Evolutionary conservation across 1,140 invertebrate species (phyloP).

Genomic region (Sarcophaga bullata): DNA sequence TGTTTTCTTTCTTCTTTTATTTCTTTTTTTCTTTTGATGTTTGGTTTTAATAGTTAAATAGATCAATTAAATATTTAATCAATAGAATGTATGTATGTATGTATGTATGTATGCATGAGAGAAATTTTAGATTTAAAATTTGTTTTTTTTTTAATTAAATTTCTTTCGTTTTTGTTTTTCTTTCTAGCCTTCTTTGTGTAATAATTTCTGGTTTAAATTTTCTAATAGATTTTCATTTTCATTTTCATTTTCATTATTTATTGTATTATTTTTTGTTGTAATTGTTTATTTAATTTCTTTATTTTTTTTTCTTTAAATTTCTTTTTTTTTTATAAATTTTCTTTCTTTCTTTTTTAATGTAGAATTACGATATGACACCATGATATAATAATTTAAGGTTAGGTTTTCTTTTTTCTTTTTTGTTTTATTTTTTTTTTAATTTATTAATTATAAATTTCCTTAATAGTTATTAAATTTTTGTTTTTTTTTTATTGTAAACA

Average conservation of each 20-base stretch:
- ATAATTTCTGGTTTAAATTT: neutral
- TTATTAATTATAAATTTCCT: neutral
- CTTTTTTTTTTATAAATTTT: constrained; percentile 19
- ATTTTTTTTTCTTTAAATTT: neutral
- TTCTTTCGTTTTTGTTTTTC: neutral
- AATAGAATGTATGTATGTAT: neutral
- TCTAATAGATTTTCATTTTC: neutral
- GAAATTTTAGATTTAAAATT: neutral
- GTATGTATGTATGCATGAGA: neutral
- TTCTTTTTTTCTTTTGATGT: neutral
- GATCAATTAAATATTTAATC: constrained; percentile 11
- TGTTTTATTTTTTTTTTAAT: neutral
- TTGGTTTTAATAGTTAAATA: neutral
- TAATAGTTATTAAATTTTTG: too few species aligned
- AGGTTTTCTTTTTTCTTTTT: constrained; percentile 16
- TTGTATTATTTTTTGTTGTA: neutral
- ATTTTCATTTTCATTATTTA: neutral
- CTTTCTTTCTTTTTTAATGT: constrained; percentile 8
- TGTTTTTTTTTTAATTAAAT: neutral
- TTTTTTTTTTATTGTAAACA: too few species aligned
- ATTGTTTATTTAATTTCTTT: neutral
- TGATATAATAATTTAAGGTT: constrained; percentile 35
- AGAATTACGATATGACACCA: constrained; percentile 38
- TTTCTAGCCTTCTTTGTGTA: neutral
- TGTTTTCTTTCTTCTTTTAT: neutral